A percentile compares a stretch with the other conserved stretches of the same genome.
phyloP scores from a whole-genome alignment of 2,797 vertebrate genomes.

The Tapirus indicus region DNA sequence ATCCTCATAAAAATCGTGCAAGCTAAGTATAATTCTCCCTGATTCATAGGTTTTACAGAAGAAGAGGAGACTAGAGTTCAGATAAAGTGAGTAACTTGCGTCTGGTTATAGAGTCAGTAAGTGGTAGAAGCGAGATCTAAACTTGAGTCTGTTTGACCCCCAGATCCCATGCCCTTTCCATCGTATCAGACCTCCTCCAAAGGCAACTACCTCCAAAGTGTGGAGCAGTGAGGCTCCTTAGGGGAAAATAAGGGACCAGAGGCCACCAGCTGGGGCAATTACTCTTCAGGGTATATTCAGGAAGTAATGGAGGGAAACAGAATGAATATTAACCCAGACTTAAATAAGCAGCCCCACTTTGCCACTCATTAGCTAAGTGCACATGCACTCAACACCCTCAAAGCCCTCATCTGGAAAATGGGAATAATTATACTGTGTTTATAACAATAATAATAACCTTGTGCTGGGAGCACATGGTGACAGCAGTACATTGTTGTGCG shows the following conservation, averaged over 20 bases:
- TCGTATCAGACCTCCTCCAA: not conserved
- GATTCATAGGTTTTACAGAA: not conserved
- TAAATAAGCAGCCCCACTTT: not conserved
- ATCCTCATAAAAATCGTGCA: conserved; percentile 32
- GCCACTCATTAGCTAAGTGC: not conserved
- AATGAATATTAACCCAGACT: conserved; percentile 28
- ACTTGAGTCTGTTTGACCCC: not conserved
- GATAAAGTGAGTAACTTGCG: not conserved
- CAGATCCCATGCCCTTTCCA: not conserved
- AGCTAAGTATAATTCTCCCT: not conserved
- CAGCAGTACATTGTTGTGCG: not conserved
- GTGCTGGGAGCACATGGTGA: not conserved
- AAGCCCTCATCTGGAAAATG: not conserved
- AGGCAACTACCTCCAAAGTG: conserved; percentile 42
- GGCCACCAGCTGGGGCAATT: not conserved
- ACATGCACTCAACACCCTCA: not conserved
- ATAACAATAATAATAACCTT: not conserved
- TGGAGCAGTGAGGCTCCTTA: not conserved
- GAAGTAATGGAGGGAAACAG: conserved; percentile 19
- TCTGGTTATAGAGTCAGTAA: not conserved
- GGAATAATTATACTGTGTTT: not conserved
- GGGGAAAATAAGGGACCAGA: conserved; percentile 16
- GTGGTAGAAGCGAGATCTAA: not conserved
- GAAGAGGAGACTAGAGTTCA: conserved; percentile 32
- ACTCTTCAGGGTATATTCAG: not conserved